Percentiles rank a stretch among this genome's conserved stretches.
phyloP scores from a whole-genome alignment of 2,888 invertebrate species.

The Eulithis prunata region DNA sequence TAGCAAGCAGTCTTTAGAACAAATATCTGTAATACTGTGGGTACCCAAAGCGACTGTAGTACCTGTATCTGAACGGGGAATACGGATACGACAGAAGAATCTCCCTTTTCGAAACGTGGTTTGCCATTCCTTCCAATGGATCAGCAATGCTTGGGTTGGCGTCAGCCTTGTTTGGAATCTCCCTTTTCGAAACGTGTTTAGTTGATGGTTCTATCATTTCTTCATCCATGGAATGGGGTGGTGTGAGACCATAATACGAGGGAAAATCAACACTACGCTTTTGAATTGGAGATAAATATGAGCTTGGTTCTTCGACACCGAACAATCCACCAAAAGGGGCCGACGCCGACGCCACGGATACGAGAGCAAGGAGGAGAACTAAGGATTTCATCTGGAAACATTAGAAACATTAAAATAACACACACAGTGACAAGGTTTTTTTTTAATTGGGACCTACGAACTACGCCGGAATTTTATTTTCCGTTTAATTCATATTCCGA shows the following conservation, averaged over 20 bases:
- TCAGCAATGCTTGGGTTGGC: too few relatives aligned
- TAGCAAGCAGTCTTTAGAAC: neutral
- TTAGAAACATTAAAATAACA: too few relatives aligned
- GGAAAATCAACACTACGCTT: neutral
- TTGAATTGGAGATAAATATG: neutral
- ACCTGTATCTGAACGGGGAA: neutral
- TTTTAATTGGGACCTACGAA: too few relatives aligned
- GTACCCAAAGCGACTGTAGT: neutral
- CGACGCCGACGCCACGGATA: neutral
- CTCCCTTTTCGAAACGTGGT: neutral
- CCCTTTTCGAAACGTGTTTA: too few relatives aligned
- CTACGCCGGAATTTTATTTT: too few relatives aligned
- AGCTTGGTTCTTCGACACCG: too few relatives aligned
- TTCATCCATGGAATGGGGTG: too few relatives aligned
- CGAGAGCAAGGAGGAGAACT: neutral
- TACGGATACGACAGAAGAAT: neutral
- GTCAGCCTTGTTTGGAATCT: too few relatives aligned
- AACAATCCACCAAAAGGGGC: neutral
- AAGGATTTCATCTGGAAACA: conserved; percentile 6
- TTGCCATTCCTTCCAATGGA: too few relatives aligned
- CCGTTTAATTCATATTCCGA: too few relatives aligned
- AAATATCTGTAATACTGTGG: conserved; percentile 2
- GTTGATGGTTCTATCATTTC: too few relatives aligned
- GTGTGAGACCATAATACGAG: neutral
- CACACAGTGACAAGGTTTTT: neutral